Evolutionary conservation across 2,797 vertebrate genomes (phyloP), one percentile per base, ranked within the genome.

Genomic region (Premnoplex brunnescens): DNA sequence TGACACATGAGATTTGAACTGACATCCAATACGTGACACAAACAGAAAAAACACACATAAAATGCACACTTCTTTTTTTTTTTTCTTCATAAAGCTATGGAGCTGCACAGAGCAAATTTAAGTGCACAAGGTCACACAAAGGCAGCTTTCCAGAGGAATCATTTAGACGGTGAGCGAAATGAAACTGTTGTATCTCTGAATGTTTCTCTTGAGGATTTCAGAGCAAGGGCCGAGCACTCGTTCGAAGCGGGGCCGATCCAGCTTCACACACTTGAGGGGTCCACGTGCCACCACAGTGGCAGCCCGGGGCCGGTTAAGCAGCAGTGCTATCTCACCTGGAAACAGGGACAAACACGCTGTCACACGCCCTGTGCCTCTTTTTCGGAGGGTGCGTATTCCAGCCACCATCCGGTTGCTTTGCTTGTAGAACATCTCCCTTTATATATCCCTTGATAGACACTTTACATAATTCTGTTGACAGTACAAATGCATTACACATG

Each of bases 131-230:
- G 96, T 98, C 98, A 98, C 98, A 97, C 96, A 87, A 75, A 96
- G 96, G 95, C 90, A 96, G 97, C 91, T 94, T 97, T 89, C 56
- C 91, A 39, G 63, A 43, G 92, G 89, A 86, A 88, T 83, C 92
- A 96, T 85, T 98, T 98, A 99, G 97, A 99, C 99, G 0, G 99
- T 99, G 93, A 99, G 99, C 4, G 99, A 99, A 96, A 99, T 99
- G 98, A 99, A 99, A 96, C 99, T 99, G 98, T 99, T 99, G 98
- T 99, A 99, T 97, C 99, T 99, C 98, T 99, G 99, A 96, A 99
- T 99, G 98, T 99, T 99, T 74, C 99, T 98, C 98, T 99, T 99
- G 81, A 99, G 99, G 97, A 99, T 99, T 95, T 99, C 99, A 0
- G 99, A 99, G 95, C 99, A 99, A 28, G 99, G 99, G 18, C 99